Percentiles rank a stretch among this genome's conserved stretches.
Evolutionary conservation across 1,140 invertebrate species (phyloP).

Genomic region (Drosophila tristis): DNA sequence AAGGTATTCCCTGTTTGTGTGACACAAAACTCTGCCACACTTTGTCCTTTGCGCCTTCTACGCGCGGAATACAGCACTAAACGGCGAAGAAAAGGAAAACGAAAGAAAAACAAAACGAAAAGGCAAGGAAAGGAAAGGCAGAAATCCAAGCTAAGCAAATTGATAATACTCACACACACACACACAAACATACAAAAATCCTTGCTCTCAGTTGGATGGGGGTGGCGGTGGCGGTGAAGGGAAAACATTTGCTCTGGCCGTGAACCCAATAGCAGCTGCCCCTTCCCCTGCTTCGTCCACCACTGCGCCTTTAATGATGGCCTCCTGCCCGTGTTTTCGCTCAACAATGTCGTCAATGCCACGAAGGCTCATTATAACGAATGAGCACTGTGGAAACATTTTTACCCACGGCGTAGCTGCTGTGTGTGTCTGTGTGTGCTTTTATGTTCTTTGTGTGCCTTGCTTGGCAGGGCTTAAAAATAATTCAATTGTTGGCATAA

Average conservation of each 20-base stretch:
- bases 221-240: background rate
- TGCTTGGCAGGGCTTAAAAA: constrained; percentile 62
- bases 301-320: constrained; percentile 51
- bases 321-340: constrained; percentile 17
- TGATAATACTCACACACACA: constrained; percentile 57
- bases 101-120: background rate
- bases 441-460: constrained; percentile 39
- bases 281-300: background rate
- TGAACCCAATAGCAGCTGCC: constrained; percentile 27
- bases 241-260: constrained; percentile 38
- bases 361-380: constrained; percentile 73
- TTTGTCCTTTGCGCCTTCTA: constrained; percentile 29
- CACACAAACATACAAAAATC: constrained; percentile 5
- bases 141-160: constrained; percentile 59
- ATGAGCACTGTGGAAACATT: constrained; percentile 62
- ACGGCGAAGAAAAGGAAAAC: background rate
- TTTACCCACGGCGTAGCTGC: constrained; percentile 12
- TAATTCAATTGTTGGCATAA: constrained; percentile 79
- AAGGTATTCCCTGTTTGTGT: constrained; percentile 57
- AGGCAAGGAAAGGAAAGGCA: too few species aligned
- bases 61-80: background rate
- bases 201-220: background rate
- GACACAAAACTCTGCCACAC: constrained; percentile 50
- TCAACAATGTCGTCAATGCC: constrained; percentile 40
- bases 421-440: constrained; percentile 4